phyloP scores from a whole-genome alignment of 2,113 vertebrate species.

The Corapipo altera region DNA sequence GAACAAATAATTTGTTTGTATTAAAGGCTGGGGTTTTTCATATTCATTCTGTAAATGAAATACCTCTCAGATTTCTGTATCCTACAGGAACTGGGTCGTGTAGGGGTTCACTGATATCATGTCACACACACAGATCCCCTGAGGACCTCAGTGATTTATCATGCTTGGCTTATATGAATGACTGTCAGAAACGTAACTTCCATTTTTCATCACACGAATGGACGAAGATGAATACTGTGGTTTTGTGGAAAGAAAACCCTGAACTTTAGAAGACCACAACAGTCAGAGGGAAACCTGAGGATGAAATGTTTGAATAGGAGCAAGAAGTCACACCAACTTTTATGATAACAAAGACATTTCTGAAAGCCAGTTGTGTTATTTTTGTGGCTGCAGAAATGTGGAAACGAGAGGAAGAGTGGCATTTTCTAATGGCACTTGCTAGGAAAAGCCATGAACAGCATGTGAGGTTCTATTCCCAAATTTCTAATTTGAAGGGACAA shows the following conservation, averaged over 20 bases:
- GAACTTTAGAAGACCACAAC: not conserved
- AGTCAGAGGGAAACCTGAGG: not conserved
- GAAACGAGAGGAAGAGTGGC: not conserved
- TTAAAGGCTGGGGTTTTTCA: not conserved
- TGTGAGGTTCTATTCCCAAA: not conserved
- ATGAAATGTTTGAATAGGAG: not conserved
- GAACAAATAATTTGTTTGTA: not conserved
- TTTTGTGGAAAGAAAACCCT: not conserved
- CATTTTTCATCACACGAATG: not conserved
- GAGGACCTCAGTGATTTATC: not conserved
- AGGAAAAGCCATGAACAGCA: not conserved
- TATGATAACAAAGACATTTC: not conserved
- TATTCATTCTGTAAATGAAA: not conserved
- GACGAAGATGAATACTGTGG: not conserved
- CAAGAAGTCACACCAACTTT: not conserved
- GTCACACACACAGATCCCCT: too few species aligned
- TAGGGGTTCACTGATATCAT: too few species aligned
- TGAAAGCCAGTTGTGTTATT: not conserved
- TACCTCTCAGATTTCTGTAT: not conserved
- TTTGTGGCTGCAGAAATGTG: not conserved
- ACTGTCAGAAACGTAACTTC: not conserved
- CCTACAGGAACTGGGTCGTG: not conserved
- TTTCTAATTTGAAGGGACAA: not conserved
- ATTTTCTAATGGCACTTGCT: not conserved
- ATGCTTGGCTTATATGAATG: not conserved